Percentiles rank a stretch among this genome's conserved stretches.
phyloP scores from a whole-genome alignment of 1,140 invertebrate species.

The Heliconius nattereri region DNA sequence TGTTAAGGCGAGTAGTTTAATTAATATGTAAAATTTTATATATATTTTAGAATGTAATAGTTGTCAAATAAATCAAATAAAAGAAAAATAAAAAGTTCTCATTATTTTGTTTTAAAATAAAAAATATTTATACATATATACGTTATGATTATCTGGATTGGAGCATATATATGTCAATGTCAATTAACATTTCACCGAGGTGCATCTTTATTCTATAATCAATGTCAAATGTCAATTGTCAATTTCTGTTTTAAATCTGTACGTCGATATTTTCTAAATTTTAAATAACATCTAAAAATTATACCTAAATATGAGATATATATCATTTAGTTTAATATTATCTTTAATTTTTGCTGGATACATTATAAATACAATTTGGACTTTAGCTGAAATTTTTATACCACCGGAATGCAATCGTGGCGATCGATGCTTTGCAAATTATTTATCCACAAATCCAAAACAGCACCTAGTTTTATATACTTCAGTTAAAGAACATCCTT shows the following conservation, averaged over 20 bases:
- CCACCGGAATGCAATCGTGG: slow-evolving; percentile 84
- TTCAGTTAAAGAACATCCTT: slow-evolving; percentile 80
- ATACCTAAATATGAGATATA: slow-evolving; percentile 61
- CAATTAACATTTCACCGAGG: background rate
- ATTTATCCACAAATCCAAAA: slow-evolving; percentile 81
- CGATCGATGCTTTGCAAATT: slow-evolving; percentile 83
- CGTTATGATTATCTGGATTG: background rate
- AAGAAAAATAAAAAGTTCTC: background rate
- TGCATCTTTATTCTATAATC: background rate
- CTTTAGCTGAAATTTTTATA: slow-evolving; percentile 86
- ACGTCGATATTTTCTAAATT: background rate
- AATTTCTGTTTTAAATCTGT: background rate
- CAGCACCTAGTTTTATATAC: slow-evolving; percentile 83
- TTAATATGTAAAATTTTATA: background rate
- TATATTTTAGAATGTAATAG: background rate
- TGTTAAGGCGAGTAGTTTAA: background rate
- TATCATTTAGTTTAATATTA: slow-evolving; percentile 82
- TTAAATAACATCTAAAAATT: background rate
- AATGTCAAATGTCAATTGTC: slow-evolving; percentile 18
- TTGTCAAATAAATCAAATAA: background rate
- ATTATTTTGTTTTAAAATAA: background rate
- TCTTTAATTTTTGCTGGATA: slow-evolving; percentile 86
- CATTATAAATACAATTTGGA: slow-evolving; percentile 87
- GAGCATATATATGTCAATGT: background rate
- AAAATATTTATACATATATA: background rate